A percentile compares a stretch with the other conserved stretches of the same genome.
Evolutionary conservation across 2,113 vertebrate genomes (phyloP).

Genomic region (Sorex araneus): DNA sequence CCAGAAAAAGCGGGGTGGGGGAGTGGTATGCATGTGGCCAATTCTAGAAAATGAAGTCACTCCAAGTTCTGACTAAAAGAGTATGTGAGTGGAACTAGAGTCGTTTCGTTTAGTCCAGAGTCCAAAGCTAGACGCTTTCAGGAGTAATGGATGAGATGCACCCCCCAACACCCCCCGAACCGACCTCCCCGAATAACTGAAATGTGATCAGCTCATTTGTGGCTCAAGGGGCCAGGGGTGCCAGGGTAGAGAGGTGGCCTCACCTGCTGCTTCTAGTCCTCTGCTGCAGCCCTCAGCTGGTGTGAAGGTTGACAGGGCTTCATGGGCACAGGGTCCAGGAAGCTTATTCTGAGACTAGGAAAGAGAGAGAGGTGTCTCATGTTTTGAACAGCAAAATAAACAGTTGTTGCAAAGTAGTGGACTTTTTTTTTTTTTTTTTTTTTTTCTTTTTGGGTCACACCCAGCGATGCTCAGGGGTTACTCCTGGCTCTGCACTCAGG

Average conservation of each 20-base stretch:
- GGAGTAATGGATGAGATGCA: background rate
- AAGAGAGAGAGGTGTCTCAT: constrained; percentile 68
- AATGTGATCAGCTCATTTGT: background rate
- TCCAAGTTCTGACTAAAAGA: constrained; percentile 10
- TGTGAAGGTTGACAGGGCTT: constrained; percentile 59
- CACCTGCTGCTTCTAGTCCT: constrained; percentile 69
- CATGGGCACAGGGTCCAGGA: constrained; percentile 68
- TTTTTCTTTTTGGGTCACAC: too few species aligned
- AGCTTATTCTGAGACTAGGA: constrained; percentile 47
- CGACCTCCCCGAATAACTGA: background rate
- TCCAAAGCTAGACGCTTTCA: background rate
- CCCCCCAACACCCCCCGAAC: too few species aligned
- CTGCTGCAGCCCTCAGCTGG: background rate
- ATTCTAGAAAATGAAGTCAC: background rate
- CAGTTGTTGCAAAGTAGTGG: constrained; percentile 25
- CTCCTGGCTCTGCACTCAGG: too few species aligned
- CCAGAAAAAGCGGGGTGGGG: background rate
- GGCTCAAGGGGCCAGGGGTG: background rate
- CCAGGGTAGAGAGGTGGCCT: background rate
- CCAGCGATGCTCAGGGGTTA: too few species aligned
- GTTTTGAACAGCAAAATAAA: constrained; percentile 68
- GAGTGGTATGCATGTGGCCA: background rate
- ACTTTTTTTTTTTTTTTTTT: too few species aligned
- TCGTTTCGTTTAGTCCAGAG: background rate
- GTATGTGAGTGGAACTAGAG: background rate